Evolutionary conservation across 2,888 invertebrate species (phyloP).

Genomic region (Aplocera efformata): DNA sequence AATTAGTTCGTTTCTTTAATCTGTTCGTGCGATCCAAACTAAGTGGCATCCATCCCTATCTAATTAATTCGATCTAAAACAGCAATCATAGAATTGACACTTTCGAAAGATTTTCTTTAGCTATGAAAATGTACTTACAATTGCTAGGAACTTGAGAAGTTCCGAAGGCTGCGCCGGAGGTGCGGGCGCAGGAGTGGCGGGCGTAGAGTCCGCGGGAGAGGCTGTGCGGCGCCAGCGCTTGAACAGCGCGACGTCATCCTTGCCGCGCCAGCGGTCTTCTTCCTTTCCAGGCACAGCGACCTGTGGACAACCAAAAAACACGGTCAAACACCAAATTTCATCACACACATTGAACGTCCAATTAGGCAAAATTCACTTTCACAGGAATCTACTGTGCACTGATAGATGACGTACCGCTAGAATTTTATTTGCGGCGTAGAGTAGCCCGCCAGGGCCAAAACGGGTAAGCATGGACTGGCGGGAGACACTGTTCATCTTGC

Average conservation of each 20-base stretch:
- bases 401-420: conserved; percentile 72
- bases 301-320: conserved; percentile 70
- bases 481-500: conserved; percentile 78
- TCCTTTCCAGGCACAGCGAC: conserved; percentile 75
- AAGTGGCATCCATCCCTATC: no score
- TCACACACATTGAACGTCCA: conserved; percentile 30
- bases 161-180: conserved; percentile 66
- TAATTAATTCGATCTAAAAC: no score
- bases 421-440: conserved; percentile 75
- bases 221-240: conserved; percentile 68
- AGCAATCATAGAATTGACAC: no score
- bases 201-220: conserved; percentile 47
- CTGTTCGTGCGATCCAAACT: no score
- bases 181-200: conserved; percentile 44
- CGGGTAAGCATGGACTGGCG: conserved; percentile 72
- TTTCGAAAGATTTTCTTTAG: no score
- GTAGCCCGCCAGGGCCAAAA: conserved; percentile 72
- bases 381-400: conserved; percentile 39
- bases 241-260: conserved; percentile 70
- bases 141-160: conserved; percentile 86
- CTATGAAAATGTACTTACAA: conserved; percentile 81
- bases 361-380: conserved; percentile 36
- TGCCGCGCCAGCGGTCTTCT: conserved; percentile 71
- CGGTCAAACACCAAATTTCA: conserved; percentile 57
- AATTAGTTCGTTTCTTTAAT: no score